Base-by-base conservation (phyloP, 2,888 invertebrate species). In the Nowickia ferox region DNA sequence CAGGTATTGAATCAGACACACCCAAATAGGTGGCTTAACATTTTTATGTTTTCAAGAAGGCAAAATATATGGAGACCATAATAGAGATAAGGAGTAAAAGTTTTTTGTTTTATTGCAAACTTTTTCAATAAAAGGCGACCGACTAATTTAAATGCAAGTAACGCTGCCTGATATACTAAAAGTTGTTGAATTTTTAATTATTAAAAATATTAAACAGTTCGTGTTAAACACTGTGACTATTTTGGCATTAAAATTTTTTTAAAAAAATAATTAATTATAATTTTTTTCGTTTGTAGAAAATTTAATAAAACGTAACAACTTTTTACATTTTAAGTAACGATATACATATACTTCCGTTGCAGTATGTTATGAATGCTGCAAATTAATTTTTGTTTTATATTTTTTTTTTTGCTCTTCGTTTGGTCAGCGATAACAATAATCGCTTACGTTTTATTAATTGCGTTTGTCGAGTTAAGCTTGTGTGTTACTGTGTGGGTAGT, bases 361-460 rank as follows among this genome's bases (percentile, higher is more conserved):
- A 69, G 17, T 42, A 6, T 61, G 30, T 57, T 30, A 15, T 30
- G 11, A 30, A 57, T 57, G 8, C 40, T 40, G 13, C 61, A 63
- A 30, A 10, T 63, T 6, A 44, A 17, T 46, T 59, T 51, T 57
- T 61, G 9, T 53, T 38, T n/a, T n/a, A n/a, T n/a, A n/a, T n/a
- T n/a, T n/a, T 42, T 1, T 42, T 42, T 69, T 19, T 42, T 22
- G 22, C 5, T 42, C 42, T n/a, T 30, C 8, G 53, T 65, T 68
- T 59, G 30, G 22, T 17, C 55, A 57, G 19, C 48, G 66, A 78
- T 69, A 78, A 61, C 13, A 42, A 69, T 51, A 59, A 77, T 68
- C 59, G 55, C 9, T 19, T 51, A 40, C 19, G 38, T 75, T 53
- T 68, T 44, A 30, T 65, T 76, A 30, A 63, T 53, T 75, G 71